Evolutionary conservation across 1,140 invertebrate species (phyloP).

Genomic region (Cydia fagiglandana): DNA sequence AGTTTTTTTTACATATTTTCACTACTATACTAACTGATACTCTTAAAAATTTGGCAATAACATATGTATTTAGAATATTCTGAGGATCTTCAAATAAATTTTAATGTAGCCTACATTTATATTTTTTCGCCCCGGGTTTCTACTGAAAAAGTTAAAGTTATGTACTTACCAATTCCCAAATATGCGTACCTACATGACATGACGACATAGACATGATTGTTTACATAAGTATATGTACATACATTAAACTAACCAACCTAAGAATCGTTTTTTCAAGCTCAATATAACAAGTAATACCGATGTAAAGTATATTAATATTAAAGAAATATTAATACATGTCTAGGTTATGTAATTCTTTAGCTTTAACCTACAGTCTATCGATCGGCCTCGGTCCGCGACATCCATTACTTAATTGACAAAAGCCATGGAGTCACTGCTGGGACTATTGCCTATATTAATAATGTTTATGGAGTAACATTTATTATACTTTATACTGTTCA

Average conservation of each 20-base stretch:
- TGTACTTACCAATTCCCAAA: neutral
- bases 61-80: too few relatives aligned
- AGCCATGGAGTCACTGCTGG: conserved; percentile 35
- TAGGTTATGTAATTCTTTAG: neutral
- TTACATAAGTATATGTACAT: neutral
- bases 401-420: conserved; percentile 48
- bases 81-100: too few relatives aligned
- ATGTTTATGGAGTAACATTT: neutral
- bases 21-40: too few relatives aligned
- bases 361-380: conserved; percentile 27
- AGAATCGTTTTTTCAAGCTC: neutral
- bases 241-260: neutral
- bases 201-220: neutral
- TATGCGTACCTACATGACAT: too few relatives aligned
- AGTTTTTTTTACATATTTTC: neutral
- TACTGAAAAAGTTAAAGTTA: neutral
- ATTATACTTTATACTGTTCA: neutral
- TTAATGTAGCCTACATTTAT: too few relatives aligned
- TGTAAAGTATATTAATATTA: neutral
- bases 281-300: neutral
- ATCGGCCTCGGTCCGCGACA: conserved; percentile 30
- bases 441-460: neutral
- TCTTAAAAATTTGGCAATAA: too few relatives aligned
- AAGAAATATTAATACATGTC: neutral
- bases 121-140: too few relatives aligned